Evolutionary conservation across 1,140 invertebrate species (phyloP), one percentile per base, ranked within the genome.

Genomic region (Archivesica marissinica): DNA sequence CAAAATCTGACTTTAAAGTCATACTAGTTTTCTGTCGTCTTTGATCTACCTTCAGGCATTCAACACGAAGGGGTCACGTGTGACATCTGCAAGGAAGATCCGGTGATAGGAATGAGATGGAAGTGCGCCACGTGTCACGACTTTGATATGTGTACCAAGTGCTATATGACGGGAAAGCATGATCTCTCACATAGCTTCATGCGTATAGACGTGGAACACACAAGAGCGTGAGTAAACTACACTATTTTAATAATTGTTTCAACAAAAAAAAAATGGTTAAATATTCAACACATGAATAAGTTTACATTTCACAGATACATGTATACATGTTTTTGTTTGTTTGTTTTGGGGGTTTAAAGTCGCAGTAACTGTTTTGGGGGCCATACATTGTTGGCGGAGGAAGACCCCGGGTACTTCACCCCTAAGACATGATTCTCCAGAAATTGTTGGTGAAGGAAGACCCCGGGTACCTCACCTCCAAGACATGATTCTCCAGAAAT

Each of bases 121-220:
- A 89, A 89, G 44, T 89, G 88, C 75, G 15, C 28, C 6, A n/a
- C 50, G 23, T 89, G 88, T 28, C 41, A 82, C 0, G 86, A 89
- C 75, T 89, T 76, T 35, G 88, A 89, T 47, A 41, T 89, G 17
- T 89, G 88, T 41, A 79, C 81, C 6, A 7, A n/a, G 1, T 89
- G 88, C 33, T 89, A 88, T 72, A 82, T 87, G 77, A 38, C 17
- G 6, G 87, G 86, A 33, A 82, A 79, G n/a, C 88, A 89, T 44
- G 85, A 87, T 47, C 61, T 52, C 15, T 15, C 38, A 0, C 88
- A 89, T 56, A 13, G 66, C 30, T 89, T 89, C 35, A 68, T 87
- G 33, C 59, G 88, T 4, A 83, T 85, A 17, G 74, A 50, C 2
- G 81, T 72, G 15, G 15, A 41, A 11, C 33, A 56, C 20, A 28